Base-by-base conservation (phyloP, 2,113 vertebrate genomes). In the Suncus etruscus region DNA sequence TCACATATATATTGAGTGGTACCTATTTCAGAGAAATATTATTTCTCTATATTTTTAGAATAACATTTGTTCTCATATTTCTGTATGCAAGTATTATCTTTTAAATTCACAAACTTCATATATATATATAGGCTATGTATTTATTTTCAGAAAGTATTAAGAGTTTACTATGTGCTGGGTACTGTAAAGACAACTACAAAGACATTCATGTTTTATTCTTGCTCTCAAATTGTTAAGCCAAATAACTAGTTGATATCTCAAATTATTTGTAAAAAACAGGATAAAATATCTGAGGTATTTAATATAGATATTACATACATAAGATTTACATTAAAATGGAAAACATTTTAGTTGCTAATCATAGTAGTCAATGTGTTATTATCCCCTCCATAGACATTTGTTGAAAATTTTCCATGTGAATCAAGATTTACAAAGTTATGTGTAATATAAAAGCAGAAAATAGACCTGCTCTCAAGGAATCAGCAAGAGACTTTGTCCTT, bases 401-500 rank as follows among this genome's bases (percentile, higher is more conserved):
- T 54, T 88, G 69, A 74, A 22, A 25, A 9, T 70, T 86, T 91
- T 25, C n/a, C 22, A 3, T 61, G 18, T 77, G 32, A 45, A 11
- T 73, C 3, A 2, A 11, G 66, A 15, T 54, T 85, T 82, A 39
- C 15, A 68, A 74, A 51, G 24, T 76, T 25, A 1, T 6, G 51
- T 51, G 32, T 91, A 66, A 69, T 89, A 89, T 82, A 80, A 39
- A 91, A 77, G 10, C 25, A 73, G 47, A 84, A 73, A 81, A 84
- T 8, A 61, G 32, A 25, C 65, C 31, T 93, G n/a, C 22, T 93
- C 8, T 61, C 31, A 69, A 47, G 63, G 15, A 89, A 3, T 31
- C 70, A 72, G 39, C n/a, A 22, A 86, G n/a, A 58, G 69, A 77
- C 48, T 86, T 70, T 73, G 92, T 92, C 63, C 84, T 93, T 84